Evolutionary conservation across 2,113 vertebrate species (phyloP).

Genomic region (Pungitius pungitius): DNA sequence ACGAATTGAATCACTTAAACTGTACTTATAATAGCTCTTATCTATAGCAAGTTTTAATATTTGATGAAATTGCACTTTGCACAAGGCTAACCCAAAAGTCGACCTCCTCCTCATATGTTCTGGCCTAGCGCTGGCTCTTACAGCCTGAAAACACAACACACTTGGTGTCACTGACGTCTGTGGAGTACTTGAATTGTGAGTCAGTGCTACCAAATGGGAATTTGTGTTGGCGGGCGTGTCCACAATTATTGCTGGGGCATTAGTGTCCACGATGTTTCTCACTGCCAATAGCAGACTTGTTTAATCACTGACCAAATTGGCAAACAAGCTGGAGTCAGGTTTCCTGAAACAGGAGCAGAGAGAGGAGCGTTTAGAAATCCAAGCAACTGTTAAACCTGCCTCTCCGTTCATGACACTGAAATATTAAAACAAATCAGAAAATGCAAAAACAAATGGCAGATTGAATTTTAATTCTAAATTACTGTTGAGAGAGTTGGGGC

Average conservation of each 20-base stretch:
- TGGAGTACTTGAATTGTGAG: not conserved
- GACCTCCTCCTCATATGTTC: not conserved
- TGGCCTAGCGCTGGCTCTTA: not conserved
- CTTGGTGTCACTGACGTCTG: not conserved
- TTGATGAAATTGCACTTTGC: no score
- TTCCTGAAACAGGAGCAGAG: not conserved
- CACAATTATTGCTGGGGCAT: not conserved
- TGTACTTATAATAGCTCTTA: no score
- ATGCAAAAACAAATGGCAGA: not conserved
- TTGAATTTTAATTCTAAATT: conserved; percentile 21
- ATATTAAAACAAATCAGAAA: conserved; percentile 2
- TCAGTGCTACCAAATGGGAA: not conserved
- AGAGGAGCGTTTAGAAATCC: not conserved
- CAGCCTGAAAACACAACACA: conserved; percentile 9
- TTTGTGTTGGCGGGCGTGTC: not conserved
- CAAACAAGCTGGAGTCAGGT: not conserved
- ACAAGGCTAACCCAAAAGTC: not conserved
- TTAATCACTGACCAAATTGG: not conserved
- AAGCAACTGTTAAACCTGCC: not conserved
- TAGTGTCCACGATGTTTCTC: not conserved
- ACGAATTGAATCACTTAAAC: no score
- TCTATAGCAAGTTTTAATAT: no score
- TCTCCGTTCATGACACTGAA: not conserved
- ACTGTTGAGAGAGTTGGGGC: conserved; percentile 5
- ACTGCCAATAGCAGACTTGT: not conserved